Evolutionary conservation across 2,797 vertebrate genomes (phyloP), one percentile per base, ranked within the genome.

Genomic region (Argya squamiceps): DNA sequence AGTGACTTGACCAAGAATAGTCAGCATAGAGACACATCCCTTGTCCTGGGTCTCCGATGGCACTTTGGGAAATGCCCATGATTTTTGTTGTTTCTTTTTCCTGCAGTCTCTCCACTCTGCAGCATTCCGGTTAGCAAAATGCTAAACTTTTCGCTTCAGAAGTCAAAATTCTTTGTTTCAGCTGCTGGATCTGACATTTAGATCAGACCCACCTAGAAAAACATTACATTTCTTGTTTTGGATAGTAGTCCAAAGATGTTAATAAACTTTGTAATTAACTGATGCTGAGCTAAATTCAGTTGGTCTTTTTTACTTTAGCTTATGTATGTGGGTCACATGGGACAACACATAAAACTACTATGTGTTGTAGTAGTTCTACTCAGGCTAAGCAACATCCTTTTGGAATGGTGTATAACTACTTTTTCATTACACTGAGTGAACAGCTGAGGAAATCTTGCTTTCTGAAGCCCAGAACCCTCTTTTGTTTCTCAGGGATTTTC

Each of bases 31-130:
- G 46, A 29, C 32, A 36, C 1, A 5, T 64, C 46, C 52, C 43
- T 78, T 24, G 1, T 55, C 34, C 32, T 37, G 32, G 26, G 30
- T 62, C n/a, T 81, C 67, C 10, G 5, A 0, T 39, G 24, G 30
- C 27, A 47, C 34, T 79, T 59, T 2, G 3, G 44, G 55, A 87
- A 37, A 34, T 59, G 23, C 3, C 44, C 29, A 10, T 0, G 0
- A 53, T 26, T 69, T 83, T 3, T 29, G 8, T n/a, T 4, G 3
- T 37, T 76, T 26, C 44, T 79, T 69, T 36, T 21, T 73, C 49
- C 52, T 59, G 26, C 36, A 55, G 36, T 62, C 7, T 23, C 7
- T 80, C 24, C 4, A 36, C 10, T 23, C 22, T 26, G 37, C 22
- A 71, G 29, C 63, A 82, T 80, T 84, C n/a, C 44, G 70, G 20